Base-by-base conservation (phyloP, 2,888 invertebrate species). In the Phorcus lineatus region DNA sequence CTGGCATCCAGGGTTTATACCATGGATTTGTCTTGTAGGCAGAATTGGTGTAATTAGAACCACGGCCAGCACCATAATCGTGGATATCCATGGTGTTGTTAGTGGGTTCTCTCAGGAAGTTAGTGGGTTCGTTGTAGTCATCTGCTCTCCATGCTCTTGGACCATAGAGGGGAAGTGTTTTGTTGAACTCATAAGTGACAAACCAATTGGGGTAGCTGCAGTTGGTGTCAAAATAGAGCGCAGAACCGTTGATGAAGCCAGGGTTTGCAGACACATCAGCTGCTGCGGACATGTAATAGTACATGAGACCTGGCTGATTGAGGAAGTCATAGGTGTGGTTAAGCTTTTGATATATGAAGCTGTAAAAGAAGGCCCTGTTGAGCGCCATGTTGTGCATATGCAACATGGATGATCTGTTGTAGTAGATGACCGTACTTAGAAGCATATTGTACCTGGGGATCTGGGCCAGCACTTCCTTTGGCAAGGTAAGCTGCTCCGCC, bases 221-320 rank as follows among this genome's bases (percentile, higher is more conserved):
- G 90, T 99, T 98, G 0, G 98, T 97, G 1, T 98, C 95, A 92
- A 98, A 99, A 92, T 98, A 98, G 84, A 99, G 95, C 0, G 98
- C 96, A 92, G 97, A 97, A 79, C 98, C 93, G 88, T 93, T 93
- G 62, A 93, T 98, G 84, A 98, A 96, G 87, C 96, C 96, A 0
- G 96, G 96, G 93, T 98, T 98, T 0, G 98, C 95, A 0, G 98
- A 96, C 0, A 99, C 97, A 93, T 99, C 99, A 0, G 99, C 98
- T 0, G 98, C 97, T 0, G 97, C 96, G 0, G 98, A 98, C 66
- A 99, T 94, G 92, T 98, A 98, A 91, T 98, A 98, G 91, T 99
- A 99, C 97, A 98, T 97, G 96, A 99, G 97, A 78, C 99, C 99
- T 0, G 99, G 99, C 94, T 99, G 98, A 0, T 97, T 97, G 90